Evolutionary conservation across 2,888 invertebrate genomes (phyloP), one percentile per base, ranked within the genome.

Genomic region (Conus canariensis): DNA sequence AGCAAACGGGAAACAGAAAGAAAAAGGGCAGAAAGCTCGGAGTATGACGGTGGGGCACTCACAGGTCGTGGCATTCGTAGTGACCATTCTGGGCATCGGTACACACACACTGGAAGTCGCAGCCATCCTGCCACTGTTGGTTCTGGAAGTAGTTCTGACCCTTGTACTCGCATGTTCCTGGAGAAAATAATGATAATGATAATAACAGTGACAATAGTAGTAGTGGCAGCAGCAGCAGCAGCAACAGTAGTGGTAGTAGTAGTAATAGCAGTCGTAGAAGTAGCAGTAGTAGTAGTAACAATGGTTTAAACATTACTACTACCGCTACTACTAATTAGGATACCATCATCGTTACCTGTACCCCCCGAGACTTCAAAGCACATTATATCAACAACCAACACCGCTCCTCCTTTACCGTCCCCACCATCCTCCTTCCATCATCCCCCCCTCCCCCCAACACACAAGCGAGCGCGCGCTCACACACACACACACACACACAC

Each of bases 111-210:
- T 93, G 91, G 87, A 91, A 93, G 89, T 94, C 92, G 87, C 95
- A 95, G 77, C 94, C 94, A 86, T 93, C 93, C 80, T 92, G 91
- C 95, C 95, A 95, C n/a, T 92, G 93, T 90, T 94, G 93, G 45
- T 93, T 94, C 80, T 94, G 93, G 85, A 93, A 93, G 90, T 94
- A 95, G 86, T 93, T 91, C n/a, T 91, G 90, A 45, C 92, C 92
- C 77, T 94, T 92, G 91, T 93, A 94, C 86, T 93, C 91, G 88
- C 95, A 95, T 1, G 92, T 93, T 89, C 92, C 95, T 95, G 91
- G 14, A 30, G 30, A 25, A 64, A n/a, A 19, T 22, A 59, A 59
- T 58, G 6, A 22, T 10, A 85, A 25, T 30, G 30, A 30, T 30
- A 83, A 82, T n/a, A 30, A 30, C n/a, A 82, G n/a, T 45, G n/a